These are phyloP conservation scores for Acleris cristana DNA, from an alignment of 2,888 invertebrate genomes.

Conservation along the genomic window DNA sequence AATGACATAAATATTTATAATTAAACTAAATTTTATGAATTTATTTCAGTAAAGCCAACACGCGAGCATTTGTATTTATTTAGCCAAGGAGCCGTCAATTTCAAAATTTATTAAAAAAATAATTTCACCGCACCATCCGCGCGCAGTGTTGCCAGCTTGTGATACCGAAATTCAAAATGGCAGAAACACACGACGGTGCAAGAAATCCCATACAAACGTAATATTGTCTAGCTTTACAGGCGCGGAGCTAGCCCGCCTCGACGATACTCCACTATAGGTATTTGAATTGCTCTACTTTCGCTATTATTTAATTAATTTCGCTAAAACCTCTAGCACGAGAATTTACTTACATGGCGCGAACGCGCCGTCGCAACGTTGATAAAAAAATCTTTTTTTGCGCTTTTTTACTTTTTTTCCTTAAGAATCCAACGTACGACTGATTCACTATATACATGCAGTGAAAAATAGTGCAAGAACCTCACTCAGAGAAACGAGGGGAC, in stretches of 20 bases:
- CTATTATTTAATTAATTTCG: slow-evolving; percentile 70
- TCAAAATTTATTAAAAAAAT: slow-evolving; percentile 67
- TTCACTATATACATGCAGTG: slow-evolving; percentile 74
- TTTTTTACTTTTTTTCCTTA: slow-evolving; percentile 63
- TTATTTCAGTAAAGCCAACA: slow-evolving; percentile 29
- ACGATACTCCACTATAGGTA: slow-evolving; percentile 75
- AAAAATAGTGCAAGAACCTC: slow-evolving; percentile 68
- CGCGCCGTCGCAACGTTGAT: slow-evolving; percentile 65
- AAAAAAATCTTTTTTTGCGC: slow-evolving; percentile 69
- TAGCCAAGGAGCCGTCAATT: slow-evolving; percentile 44
- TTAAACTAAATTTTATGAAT: not conserved
- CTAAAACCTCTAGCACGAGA: slow-evolving; percentile 71
- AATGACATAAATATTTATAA: not conserved
- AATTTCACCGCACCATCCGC: slow-evolving; percentile 67
- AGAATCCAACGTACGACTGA: slow-evolving; percentile 55
- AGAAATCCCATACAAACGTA: slow-evolving; percentile 67
- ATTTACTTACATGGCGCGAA: slow-evolving; percentile 58
- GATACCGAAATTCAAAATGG: slow-evolving; percentile 42
- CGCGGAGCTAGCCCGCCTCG: slow-evolving; percentile 65
- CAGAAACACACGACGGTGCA: slow-evolving; percentile 61
- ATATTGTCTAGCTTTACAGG: slow-evolving; percentile 78
- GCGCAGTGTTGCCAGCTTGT: slow-evolving; percentile 46
- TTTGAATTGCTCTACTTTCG: slow-evolving; percentile 78
- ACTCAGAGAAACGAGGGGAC: slow-evolving; percentile 68
- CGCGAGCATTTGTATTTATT: slow-evolving; percentile 23